These are phyloP conservation scores for Malthinus seriepunctatus DNA, from an alignment of 2,888 invertebrate species.

Conservation along the genomic window DNA sequence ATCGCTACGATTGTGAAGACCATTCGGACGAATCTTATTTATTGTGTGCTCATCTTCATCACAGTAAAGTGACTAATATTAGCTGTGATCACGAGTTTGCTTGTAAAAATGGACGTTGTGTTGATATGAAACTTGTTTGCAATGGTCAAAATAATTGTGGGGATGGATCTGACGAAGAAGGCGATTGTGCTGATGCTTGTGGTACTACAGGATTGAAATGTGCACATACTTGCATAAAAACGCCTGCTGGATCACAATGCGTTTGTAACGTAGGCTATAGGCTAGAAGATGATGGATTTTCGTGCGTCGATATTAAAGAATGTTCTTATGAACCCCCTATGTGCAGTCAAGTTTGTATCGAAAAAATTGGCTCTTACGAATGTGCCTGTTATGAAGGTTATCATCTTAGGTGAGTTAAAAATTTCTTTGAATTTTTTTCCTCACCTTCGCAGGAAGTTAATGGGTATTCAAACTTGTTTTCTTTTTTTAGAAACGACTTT, in stretches of 20 bases:
- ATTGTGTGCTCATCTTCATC: constrained; percentile 38
- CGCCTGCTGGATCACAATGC: constrained; percentile 71
- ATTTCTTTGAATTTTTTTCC: neutral
- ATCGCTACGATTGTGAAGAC: constrained; percentile 69
- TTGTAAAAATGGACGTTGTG: constrained; percentile 65
- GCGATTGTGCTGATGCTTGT: constrained; percentile 63
- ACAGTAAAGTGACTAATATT: neutral
- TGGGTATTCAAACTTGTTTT: too few species aligned
- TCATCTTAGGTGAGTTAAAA: constrained; percentile 55
- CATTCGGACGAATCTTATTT: constrained; percentile 69
- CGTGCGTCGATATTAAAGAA: constrained; percentile 74
- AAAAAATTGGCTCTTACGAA: constrained; percentile 59
- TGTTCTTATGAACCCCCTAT: constrained; percentile 60
- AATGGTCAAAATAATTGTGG: constrained; percentile 65
- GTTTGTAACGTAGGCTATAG: constrained; percentile 64
- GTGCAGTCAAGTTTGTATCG: constrained; percentile 70
- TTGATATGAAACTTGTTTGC: constrained; percentile 67
- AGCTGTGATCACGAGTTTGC: constrained; percentile 56
- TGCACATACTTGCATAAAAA: constrained; percentile 62
- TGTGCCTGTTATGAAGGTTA: constrained; percentile 67
- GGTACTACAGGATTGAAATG: constrained; percentile 53
- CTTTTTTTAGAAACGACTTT: neutral
- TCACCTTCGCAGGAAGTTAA: too few species aligned
- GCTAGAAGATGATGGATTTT: constrained; percentile 56
- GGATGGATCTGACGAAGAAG: constrained; percentile 73